Conservation (phyloP, 35 echinoderm and acorn worm genomes). For the Acanthaster planci region DNA sequence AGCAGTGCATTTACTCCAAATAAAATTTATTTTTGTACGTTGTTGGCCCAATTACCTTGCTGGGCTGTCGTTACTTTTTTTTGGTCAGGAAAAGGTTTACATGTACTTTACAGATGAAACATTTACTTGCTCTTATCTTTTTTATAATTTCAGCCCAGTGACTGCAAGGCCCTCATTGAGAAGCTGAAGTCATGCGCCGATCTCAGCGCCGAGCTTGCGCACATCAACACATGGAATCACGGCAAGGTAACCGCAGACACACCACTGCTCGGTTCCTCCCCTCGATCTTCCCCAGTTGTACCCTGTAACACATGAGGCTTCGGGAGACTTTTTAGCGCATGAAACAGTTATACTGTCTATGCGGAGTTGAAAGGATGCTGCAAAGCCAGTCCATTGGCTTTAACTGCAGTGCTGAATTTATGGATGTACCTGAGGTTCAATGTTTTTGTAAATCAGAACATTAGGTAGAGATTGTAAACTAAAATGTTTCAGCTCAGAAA, state of each 20-base stretch:
- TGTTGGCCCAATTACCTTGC: background rate
- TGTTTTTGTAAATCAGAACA: no score
- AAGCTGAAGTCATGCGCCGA: constrained; percentile 85
- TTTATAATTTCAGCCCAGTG: constrained; percentile 68
- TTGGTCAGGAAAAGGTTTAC: background rate
- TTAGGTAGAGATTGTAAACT: no score
- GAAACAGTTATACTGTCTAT: no score
- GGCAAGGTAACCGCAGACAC: no score
- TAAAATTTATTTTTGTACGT: background rate
- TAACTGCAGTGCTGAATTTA: no score
- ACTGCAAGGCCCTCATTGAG: constrained; percentile 91
- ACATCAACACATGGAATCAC: constrained; percentile 96
- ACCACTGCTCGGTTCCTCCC: no score
- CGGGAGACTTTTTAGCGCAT: no score
- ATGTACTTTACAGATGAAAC: background rate
- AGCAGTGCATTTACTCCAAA: background rate
- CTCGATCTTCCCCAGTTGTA: background rate
- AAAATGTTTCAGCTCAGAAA: no score
- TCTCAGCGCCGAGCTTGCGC: constrained; percentile 69
- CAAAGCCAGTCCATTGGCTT: no score
- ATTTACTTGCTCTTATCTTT: background rate
- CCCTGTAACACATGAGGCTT: background rate
- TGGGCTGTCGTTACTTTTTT: background rate
- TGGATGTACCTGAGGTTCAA: no score
- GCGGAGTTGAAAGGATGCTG: no score